Base-by-base conservation (phyloP, 2,797 vertebrate genomes). In the Mus minutoides region DNA sequence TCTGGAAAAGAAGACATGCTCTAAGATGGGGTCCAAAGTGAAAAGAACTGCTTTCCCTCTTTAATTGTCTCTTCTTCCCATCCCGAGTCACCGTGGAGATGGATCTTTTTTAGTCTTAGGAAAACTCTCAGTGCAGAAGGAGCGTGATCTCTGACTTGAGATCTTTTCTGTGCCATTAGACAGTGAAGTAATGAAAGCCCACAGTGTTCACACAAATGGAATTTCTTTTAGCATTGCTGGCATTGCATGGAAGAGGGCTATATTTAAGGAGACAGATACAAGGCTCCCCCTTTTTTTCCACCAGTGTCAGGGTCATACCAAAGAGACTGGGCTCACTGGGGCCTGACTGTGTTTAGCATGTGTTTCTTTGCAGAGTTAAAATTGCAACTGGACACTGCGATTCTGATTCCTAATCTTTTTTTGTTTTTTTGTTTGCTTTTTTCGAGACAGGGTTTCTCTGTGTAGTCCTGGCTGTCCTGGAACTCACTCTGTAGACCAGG, bases 91-190 rank as follows among this genome's bases (percentile, higher is more conserved):
- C 69, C 2, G 24, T 43, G 34, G 80, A 93, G 58, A 75, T 31
- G 46, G 43, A 92, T 88, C 12, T n/a, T 5, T 73, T 52, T 75
- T 52, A 49, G 60, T 88, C 52, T 94, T 52, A 90, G 77, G 90
- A 92, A 85, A 96, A 85, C 52, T 73, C 22, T 1, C 75, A 95
- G 7, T 80, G 11, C 85, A 92, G 92, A 94, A 58, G 54, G 87
- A 96, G 92, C 79, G 17, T 71, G 26, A 86, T 95, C n/a, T 49
- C 43, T 52, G 71, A 13, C 85, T 77, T 88, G 76, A 83, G 73
- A 62, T 89, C 86, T 54, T 43, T 91, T 88, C 79, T 64, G 26
- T 90, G 62, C 71, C 56, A 75, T 19, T 31, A 64, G 54, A 67
- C 16, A 82, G 90, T 34, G 54, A 91, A 77, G 29, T n/a, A 40